Base-by-base conservation (phyloP, 1,140 invertebrate genomes). In the Lepidurus apus region DNA sequence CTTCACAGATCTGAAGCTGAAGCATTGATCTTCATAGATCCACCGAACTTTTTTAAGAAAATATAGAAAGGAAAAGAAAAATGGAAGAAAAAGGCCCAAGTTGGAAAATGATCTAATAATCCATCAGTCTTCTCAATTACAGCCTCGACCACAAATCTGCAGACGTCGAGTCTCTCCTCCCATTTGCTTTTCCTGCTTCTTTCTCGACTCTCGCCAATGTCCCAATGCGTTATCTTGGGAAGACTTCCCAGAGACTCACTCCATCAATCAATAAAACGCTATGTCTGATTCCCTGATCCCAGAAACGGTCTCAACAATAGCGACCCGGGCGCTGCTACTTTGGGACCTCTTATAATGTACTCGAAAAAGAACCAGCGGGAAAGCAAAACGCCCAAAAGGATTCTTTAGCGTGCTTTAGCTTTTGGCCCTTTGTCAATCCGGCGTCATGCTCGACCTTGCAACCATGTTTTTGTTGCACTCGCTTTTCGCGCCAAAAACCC, bases 181-280 rank as follows among this genome's bases (percentile, higher is more conserved):
- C 53, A 65, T 13, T 21, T 65, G 21, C 53, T 65, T 17, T n/a
- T n/a, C n/a, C n/a, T n/a, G n/a, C 21, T 17, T 1, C 2, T 65
- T 17, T 7, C 13, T 65, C 4, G 0, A 7, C 53, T 65, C 53
- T 17, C 11, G 1, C 17, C 21, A 65, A 13, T n/a, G 53, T n/a
- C 8, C 17, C 21, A 65, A 13, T n/a, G 53, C 53, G 17, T 65
- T 17, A 65, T 17, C 17, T 13, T 65, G 0, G 53, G 4, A 34
- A 34, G 34, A 34, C 34, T 34, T 21, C n/a, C 53, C 17, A 9
- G 53, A 65, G 53, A 8, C 34, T 34, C 53, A 65, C 53, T 65
- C 53, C 53, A 65, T 65, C 53, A 65, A 65, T 65, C 53, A 65
- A 65, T 65, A 65, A 65, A 9, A 65, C 53, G 53, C 53, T 65